phyloP scores from a whole-genome alignment of 2,797 vertebrate species.

The Sarcophilus harrisii region DNA sequence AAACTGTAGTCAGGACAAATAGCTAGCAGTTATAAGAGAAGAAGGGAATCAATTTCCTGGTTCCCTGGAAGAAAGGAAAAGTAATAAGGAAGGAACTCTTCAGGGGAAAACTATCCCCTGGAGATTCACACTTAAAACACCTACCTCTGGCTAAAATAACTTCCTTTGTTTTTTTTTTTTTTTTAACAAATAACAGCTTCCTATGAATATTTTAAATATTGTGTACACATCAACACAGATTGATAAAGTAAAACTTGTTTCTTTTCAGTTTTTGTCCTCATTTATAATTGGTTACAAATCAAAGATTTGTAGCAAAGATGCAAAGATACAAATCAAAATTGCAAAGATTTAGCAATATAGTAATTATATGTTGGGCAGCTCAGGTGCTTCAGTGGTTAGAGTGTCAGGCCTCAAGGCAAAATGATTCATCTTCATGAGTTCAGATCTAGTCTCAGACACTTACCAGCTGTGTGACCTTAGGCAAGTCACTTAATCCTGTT shows the following conservation, averaged over 20 bases:
- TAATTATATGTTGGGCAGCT: not conserved
- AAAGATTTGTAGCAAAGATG: too few species aligned
- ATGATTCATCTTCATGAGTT: not conserved
- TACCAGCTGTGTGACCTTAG: not conserved
- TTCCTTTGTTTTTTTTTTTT: not conserved
- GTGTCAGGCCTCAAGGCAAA: not conserved
- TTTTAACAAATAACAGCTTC: not conserved
- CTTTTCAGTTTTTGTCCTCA: not conserved
- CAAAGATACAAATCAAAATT: too few species aligned
- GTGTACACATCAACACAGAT: not conserved
- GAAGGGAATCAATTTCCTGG: too few species aligned
- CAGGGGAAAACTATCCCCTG: not conserved
- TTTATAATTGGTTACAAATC: not conserved
- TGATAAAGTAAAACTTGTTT: constrained; percentile 3
- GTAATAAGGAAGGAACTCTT: not conserved
- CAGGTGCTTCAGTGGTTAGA: not conserved
- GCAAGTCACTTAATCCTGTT: not conserved
- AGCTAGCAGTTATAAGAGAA: too few species aligned
- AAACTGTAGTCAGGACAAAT: not conserved
- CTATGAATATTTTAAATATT: not conserved
- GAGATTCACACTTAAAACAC: not conserved
- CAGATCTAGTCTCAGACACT: not conserved
- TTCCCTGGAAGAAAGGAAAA: too few species aligned
- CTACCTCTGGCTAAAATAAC: not conserved
- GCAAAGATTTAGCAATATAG: too few species aligned